Percentiles rank a stretch among this genome's conserved stretches.
Conservation (phyloP, 92 coral and sea anemone species). For the Porites divaricata region DNA sequence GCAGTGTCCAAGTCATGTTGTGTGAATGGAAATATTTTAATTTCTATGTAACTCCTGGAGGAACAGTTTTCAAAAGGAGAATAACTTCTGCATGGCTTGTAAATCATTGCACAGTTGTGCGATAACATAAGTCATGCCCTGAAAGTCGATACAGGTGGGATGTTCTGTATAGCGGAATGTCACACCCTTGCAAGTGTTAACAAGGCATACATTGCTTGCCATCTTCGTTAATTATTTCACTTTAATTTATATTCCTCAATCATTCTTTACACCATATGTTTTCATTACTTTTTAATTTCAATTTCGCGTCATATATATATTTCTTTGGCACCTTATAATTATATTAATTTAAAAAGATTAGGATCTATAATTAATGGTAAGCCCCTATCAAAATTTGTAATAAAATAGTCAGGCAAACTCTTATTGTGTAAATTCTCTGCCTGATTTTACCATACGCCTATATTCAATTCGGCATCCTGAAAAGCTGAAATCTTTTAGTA, state of each 20-base stretch:
- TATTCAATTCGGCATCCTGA: not conserved
- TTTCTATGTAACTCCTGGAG: not conserved
- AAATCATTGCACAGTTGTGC: not conserved
- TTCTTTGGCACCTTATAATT: not conserved
- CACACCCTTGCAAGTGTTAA: conserved; percentile 12
- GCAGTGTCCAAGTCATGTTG: too few species aligned
- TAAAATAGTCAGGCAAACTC: not conserved
- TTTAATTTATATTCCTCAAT: not conserved
- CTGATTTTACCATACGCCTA: not conserved
- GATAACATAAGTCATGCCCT: not conserved
- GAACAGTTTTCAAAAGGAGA: not conserved
- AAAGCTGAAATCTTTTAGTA: not conserved
- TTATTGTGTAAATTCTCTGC: not conserved
- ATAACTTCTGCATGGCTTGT: not conserved
- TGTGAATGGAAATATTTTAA: not conserved
- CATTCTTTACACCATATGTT: not conserved
- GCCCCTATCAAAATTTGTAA: conserved; percentile 1
- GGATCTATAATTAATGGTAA: not conserved
- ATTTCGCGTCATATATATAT: not conserved
- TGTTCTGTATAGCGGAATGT: not conserved
- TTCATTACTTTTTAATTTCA: not conserved
- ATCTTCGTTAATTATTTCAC: not conserved
- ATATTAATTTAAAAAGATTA: conserved; percentile 4
- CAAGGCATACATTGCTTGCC: conserved; percentile 4
- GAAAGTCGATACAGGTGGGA: conserved; percentile 27